Evolutionary conservation across 2,113 vertebrate species (phyloP), one percentile per base, ranked within the genome.

Genomic region (Danionella cerebrum): DNA sequence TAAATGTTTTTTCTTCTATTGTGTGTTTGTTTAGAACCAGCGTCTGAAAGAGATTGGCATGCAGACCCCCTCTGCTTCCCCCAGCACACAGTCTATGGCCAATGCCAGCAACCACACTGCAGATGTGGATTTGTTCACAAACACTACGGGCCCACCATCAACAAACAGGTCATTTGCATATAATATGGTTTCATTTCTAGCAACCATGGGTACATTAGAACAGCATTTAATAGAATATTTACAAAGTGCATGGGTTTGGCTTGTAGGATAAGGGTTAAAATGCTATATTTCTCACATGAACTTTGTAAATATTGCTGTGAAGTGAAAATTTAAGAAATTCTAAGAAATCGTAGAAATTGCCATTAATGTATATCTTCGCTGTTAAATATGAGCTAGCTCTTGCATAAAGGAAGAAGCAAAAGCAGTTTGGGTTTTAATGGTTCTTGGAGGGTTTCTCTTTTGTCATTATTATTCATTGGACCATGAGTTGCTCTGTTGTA

Each of bases 41-140:
- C 88, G 91, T 41, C 85, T 94, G 72, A 90, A 89, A 85, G 93
- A 96, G 80, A 91, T 94, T 58, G 74, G 82, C 74, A 84, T 91
- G 71, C 89, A 85, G 78, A 89, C 89, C 77, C 90, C 90, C 68
- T 89, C 91, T n/a, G 89, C 88, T 55, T 94, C 92, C 47, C 92
- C 93, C 63, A 90, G 86, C 84, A 89, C 88, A 77, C 90, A 90
- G 77, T 90, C 90, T 44, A 84, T 89, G 69, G 88, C 89, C 84
- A 91, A 88, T 58, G 80, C 84, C 76, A 87, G 82, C 84, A 91
- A 89, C 73, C 75, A 73, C 82, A 87, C 86, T 78, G 80, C 84
- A 74, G 78, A 79, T 74, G 84, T 89, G n/a, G 91, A 93, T 76
- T 72, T 92, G 29, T 94, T 94, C 78, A 76, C 84, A 65, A 82